Conservation (phyloP, 1,140 invertebrate species). For the Pseudomyrmex cubaensis region DNA sequence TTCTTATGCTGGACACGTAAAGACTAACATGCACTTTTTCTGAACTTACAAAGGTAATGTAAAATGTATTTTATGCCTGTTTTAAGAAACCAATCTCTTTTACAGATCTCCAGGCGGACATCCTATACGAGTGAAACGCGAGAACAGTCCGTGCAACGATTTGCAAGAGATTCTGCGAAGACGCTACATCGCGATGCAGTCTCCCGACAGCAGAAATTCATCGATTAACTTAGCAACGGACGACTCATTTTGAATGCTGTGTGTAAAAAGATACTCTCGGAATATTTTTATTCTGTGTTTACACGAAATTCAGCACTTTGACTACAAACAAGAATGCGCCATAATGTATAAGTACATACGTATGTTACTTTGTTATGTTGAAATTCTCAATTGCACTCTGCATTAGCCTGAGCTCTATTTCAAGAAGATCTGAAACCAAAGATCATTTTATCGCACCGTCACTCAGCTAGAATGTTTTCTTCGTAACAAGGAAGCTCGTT, state of each 20-base stretch:
- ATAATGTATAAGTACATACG: neutral
- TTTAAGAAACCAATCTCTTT: slow-evolving; percentile 1
- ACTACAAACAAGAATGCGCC: neutral
- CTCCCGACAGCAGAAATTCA: slow-evolving; percentile 81
- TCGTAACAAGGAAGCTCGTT: neutral
- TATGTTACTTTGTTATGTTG: neutral
- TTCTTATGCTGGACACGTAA: too few species aligned
- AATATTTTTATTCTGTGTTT: slow-evolving; percentile 41
- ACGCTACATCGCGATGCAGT: slow-evolving; percentile 81
- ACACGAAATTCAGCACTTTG: slow-evolving; percentile 43
- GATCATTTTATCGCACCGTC: neutral
- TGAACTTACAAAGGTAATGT: too few species aligned
- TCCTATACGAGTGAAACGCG: slow-evolving; percentile 79
- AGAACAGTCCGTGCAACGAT: slow-evolving; percentile 84
- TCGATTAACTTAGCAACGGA: slow-evolving; percentile 77
- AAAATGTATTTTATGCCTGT: too few species aligned
- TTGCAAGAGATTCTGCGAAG: slow-evolving; percentile 83
- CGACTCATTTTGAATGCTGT: slow-evolving; percentile 77
- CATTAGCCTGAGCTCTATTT: neutral
- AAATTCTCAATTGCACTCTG: slow-evolving; percentile 16
- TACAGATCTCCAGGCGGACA: slow-evolving; percentile 82
- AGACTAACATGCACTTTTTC: too few species aligned
- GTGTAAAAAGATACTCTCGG: slow-evolving; percentile 20
- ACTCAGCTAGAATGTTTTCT: slow-evolving; percentile 10
- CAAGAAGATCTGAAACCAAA: slow-evolving; percentile 17